These are phyloP conservation scores for Geothlypis trichas DNA, from an alignment of 2,113 vertebrate species.

Conservation along the genomic window DNA sequence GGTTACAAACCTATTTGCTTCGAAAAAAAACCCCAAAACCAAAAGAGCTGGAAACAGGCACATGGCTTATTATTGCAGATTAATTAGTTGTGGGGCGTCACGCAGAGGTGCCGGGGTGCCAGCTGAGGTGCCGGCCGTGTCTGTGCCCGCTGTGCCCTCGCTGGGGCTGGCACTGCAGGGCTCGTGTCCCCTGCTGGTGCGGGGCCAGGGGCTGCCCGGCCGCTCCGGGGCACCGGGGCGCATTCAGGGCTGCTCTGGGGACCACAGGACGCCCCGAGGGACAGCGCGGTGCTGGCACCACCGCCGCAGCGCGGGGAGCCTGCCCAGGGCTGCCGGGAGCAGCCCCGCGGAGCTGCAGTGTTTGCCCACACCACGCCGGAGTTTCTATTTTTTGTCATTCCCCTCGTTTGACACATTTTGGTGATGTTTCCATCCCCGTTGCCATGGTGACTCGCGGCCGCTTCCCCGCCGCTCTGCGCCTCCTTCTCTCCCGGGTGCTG, in stretches of 20 bases:
- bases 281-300: rapidly evolving
- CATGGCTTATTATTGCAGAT: not conserved
- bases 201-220: not conserved
- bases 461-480: not conserved
- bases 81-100: not conserved
- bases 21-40: not conserved
- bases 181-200: rapidly evolving
- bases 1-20: constrained; percentile 42
- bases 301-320: rapidly evolving
- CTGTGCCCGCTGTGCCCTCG: rapidly evolving
- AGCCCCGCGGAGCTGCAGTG: not conserved
- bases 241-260: rapidly evolving
- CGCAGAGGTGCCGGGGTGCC: rapidly evolving
- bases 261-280: rapidly evolving
- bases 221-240: rapidly evolving
- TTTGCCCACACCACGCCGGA: not conserved
- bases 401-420: not conserved
- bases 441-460: not conserved
- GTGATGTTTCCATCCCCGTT: not conserved
- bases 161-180: rapidly evolving
- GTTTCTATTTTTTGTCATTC: not conserved
- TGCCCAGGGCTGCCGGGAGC: not conserved
- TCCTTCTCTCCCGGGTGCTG: not conserved
- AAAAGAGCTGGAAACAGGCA: not conserved
- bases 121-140: rapidly evolving